A percentile compares a stretch with the other conserved stretches of the same genome.
phyloP scores from a whole-genome alignment of 2,888 invertebrate species.

The Diadegma fenestrale region DNA sequence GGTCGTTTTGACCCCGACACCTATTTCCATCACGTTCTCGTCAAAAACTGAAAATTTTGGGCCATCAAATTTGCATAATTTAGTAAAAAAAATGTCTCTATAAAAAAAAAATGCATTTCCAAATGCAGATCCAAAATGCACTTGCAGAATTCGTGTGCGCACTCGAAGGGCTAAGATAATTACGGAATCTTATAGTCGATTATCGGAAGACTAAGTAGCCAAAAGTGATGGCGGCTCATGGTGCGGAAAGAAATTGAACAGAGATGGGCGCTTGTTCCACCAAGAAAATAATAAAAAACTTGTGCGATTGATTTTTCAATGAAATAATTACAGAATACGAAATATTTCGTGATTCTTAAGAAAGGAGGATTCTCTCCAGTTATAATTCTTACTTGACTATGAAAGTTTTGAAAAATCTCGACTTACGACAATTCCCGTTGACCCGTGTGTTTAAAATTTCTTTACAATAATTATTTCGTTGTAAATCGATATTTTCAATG shows the following conservation, averaged over 20 bases:
- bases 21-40: no score
- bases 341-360: not conserved
- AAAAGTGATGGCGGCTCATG: conserved; percentile 20
- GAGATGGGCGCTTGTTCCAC: conserved; percentile 17
- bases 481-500: conserved; percentile 36
- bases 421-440: not conserved
- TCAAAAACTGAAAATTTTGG: no score
- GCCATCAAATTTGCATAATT: no score
- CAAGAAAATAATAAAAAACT: not conserved
- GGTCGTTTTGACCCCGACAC: no score
- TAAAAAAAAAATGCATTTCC: no score
- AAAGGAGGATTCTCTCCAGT: not conserved
- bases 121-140: no score
- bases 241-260: conserved; percentile 28
- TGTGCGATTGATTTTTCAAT: conserved; percentile 18
- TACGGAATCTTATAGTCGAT: conserved; percentile 43
- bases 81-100: no score
- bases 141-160: no score
- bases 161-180: not conserved
- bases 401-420: not conserved
- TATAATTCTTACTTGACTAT: conserved; percentile 9
- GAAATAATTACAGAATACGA: conserved; percentile 16
- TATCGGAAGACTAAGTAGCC: conserved; percentile 62
- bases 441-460: conserved; percentile 17
- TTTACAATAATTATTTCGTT: conserved; percentile 28